phyloP scores from a whole-genome alignment of 2,797 vertebrate genomes.

The Momotus momota region DNA sequence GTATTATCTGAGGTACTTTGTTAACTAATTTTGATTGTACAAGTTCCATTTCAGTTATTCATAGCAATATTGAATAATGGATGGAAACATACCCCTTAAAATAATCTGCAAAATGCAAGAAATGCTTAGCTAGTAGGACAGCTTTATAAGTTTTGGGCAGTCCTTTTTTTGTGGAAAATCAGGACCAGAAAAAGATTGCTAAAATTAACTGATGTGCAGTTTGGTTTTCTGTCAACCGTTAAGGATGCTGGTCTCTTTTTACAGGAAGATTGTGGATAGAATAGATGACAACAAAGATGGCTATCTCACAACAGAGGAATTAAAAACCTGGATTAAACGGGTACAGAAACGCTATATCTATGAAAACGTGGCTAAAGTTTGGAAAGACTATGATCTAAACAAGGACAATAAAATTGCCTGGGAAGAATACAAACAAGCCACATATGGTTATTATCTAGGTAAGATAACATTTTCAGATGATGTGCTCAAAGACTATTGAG shows the following conservation, averaged over 20 bases:
- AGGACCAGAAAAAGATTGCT: not conserved
- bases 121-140: not conserved
- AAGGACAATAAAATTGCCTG: conserved; percentile 95
- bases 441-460: conserved; percentile 97
- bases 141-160: not conserved
- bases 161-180: not conserved
- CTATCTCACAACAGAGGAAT: conserved; percentile 88
- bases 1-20: not conserved
- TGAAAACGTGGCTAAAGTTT: conserved; percentile 97
- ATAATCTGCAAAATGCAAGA: not conserved
- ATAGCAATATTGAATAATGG: not conserved
- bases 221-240: not conserved
- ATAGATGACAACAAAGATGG: conserved; percentile 90
- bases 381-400: conserved; percentile 95
- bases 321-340: conserved; percentile 95
- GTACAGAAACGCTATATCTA: conserved; percentile 98
- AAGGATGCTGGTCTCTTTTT: conserved; percentile 1
- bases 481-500: not conserved
- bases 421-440: conserved; percentile 98
- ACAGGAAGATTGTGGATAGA: conserved; percentile 93
- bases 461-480: conserved; percentile 40
- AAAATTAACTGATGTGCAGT: not conserved
- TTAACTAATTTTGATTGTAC: not conserved
- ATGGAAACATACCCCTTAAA: not conserved
- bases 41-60: not conserved